These are phyloP conservation scores for Heliconius erato DNA, from an alignment of 2,888 invertebrate genomes.

Conservation along the genomic window DNA sequence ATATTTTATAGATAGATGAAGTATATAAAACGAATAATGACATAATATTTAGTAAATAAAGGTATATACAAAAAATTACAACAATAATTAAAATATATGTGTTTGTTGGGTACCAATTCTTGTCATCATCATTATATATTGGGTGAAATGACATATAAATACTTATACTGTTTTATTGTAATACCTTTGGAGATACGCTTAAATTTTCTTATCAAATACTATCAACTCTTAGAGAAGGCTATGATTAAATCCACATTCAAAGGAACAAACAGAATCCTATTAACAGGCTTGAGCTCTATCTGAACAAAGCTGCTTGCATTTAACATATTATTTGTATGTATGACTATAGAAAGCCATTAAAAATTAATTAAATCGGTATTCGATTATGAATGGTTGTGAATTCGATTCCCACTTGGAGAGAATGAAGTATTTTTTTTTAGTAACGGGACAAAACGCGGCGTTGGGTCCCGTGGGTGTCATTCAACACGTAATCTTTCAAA, in stretches of 20 bases:
- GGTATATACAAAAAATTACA: too few species aligned
- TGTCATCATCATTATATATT: neutral
- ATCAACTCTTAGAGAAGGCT: neutral
- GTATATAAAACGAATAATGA: too few species aligned
- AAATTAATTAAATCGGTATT: neutral
- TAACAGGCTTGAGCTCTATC: neutral
- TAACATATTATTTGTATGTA: neutral
- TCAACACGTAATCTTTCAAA: too few species aligned
- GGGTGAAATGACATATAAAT: neutral
- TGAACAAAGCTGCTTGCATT: neutral
- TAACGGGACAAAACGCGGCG: too few species aligned
- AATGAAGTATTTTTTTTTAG: too few species aligned
- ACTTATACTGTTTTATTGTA: neutral
- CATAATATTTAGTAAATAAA: too few species aligned
- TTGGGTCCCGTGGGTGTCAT: too few species aligned
- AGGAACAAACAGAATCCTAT: slow-evolving; percentile 15
- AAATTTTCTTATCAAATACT: neutral
- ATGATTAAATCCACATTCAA: slow-evolving; percentile 4
- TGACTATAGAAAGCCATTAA: neutral
- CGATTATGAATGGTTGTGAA: neutral
- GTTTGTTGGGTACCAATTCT: too few species aligned
- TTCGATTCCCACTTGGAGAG: neutral
- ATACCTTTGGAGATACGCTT: neutral
- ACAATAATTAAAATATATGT: too few species aligned
- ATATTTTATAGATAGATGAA: too few species aligned